Base-by-base conservation (phyloP, 2,888 invertebrate species). In the Agrochola circellaris region DNA sequence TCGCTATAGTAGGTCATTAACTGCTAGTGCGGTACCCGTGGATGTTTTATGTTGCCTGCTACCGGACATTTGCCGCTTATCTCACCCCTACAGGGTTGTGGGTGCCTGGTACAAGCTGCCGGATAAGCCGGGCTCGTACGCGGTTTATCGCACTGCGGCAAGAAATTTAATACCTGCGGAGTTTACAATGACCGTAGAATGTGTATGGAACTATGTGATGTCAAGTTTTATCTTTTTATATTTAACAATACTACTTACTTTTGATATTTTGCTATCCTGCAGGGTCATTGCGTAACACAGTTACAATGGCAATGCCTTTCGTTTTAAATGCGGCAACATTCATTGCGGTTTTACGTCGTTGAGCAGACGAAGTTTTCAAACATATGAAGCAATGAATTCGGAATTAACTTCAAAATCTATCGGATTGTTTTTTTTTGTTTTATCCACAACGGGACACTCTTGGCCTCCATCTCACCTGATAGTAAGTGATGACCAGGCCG, bases 1-100 rank as follows among this genome's bases (percentile, higher is more conserved):
- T 78, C n/a, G 30, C 65, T 68, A 38, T 34, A 54, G 54, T 42
- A 79, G 77, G 80, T 75, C 74, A 62, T 70, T 77, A 72, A 17
- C 66, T 51, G 54, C 17, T 72, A 74, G 42, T 72, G 64, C 34
- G 26, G 68, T 48, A 72, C 38, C 6, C 30, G 62, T 60, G 51
- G 34, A 65, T 73, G 58, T 73, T 81, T 84, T 60, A 75, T 62
- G 66, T 75, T 51, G 45, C 42, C 54, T 65, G 45, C 68, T 75
- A 58, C 83, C 77, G 79, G 74, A 84, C 75, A 79, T 81, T 61
- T 23, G 51, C 17, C 26, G 75, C 76, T 84, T 84, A 84, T 84
- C 84, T 82, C 67, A 11, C 51, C n/a, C 75, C 54, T 56, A 54
- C 71, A 30, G 56, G 56, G 68, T 79, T 84, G 74, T 81, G 73